Evolutionary conservation across 2,797 vertebrate genomes (phyloP).

Genomic region (Smutsia gigantea): DNA sequence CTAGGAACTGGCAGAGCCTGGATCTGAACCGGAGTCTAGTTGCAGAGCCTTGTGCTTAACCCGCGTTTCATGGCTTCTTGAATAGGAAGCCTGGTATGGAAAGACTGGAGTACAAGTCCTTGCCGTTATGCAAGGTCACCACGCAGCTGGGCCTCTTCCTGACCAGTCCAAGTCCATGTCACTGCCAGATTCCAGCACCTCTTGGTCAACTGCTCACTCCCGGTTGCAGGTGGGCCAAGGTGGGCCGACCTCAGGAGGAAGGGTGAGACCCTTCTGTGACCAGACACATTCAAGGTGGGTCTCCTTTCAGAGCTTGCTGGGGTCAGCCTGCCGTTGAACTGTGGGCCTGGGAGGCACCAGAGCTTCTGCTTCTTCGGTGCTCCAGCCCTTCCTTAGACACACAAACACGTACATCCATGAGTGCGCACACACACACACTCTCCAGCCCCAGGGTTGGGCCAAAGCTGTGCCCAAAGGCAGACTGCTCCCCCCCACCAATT

Average conservation of each 20-base stretch:
- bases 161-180: fast-evolving
- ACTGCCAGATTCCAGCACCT: not conserved
- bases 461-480: not conserved
- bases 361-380: fast-evolving
- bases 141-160: not conserved
- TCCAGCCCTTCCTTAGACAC: too few relatives aligned
- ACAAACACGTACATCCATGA: too few relatives aligned
- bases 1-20: not conserved
- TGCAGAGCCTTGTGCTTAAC: not conserved
- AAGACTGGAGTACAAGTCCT: fast-evolving
- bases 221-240: not conserved
- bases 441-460: not conserved
- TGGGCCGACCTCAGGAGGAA: not conserved
- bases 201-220: fast-evolving
- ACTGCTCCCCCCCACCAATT: not conserved
- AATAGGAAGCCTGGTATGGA: not conserved
- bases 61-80: not conserved
- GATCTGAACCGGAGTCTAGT: not conserved
- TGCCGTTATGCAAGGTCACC: fast-evolving
- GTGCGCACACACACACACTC: not conserved
- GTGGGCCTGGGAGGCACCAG: not conserved
- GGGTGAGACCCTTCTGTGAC: not conserved
- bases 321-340: not conserved
- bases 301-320: not conserved
- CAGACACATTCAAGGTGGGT: not conserved